These are phyloP conservation scores for Phoenicopterus ruber DNA, from an alignment of 2,113 vertebrate species.

Conservation along the genomic window DNA sequence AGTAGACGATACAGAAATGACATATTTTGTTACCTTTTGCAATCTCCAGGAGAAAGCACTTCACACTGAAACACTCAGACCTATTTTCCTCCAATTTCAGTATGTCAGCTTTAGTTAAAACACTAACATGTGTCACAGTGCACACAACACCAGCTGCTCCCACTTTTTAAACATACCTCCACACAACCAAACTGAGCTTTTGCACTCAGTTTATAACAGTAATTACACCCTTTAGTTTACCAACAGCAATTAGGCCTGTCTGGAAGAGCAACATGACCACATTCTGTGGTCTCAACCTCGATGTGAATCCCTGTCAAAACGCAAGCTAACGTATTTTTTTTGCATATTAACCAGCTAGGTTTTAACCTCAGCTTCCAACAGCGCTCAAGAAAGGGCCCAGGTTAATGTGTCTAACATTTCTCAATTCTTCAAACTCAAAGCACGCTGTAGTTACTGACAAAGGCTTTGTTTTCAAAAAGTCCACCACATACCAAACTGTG, in stretches of 20 bases:
- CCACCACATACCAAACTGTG: background rate
- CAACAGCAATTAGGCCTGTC: background rate
- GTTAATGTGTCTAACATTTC: background rate
- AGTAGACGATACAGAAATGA: background rate
- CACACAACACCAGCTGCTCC: background rate
- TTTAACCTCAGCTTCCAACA: background rate
- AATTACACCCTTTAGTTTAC: background rate
- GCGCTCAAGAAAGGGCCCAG: background rate
- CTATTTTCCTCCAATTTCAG: background rate
- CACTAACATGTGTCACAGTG: fast-evolving
- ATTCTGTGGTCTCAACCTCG: background rate
- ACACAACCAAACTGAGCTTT: fast-evolving
- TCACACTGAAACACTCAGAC: background rate
- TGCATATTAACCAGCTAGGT: background rate
- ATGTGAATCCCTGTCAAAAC: background rate
- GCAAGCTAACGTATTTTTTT: background rate
- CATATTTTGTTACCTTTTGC: background rate
- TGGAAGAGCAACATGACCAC: background rate
- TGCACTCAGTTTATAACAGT: background rate
- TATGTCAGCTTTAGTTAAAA: background rate
- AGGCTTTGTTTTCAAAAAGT: background rate
- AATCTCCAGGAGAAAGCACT: background rate
- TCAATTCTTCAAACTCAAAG: background rate
- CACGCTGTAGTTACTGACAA: background rate
- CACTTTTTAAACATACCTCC: background rate